These are phyloP conservation scores for Pseudocheirus occidentalis DNA, from an alignment of 2,797 vertebrate species.

Conservation along the genomic window DNA sequence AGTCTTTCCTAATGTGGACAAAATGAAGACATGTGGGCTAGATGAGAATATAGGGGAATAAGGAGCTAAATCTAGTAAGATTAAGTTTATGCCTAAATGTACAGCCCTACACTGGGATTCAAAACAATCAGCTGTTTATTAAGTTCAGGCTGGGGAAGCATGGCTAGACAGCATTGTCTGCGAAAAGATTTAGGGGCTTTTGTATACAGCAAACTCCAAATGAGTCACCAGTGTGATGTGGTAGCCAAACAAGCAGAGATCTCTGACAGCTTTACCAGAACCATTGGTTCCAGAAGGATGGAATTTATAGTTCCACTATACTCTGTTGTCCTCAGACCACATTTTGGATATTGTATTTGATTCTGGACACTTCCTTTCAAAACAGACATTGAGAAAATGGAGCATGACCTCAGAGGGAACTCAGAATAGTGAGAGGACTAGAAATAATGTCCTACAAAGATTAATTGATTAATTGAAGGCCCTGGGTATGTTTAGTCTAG, in stretches of 20 bases:
- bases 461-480: background rate
- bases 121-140: background rate
- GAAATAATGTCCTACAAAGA: background rate
- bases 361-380: background rate
- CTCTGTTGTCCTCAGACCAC: background rate
- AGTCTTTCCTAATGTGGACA: background rate
- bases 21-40: background rate
- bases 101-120: background rate
- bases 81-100: background rate
- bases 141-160: background rate
- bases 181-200: background rate
- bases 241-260: background rate
- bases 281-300: background rate
- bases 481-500: background rate
- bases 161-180: background rate
- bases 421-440: background rate
- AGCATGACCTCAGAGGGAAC: background rate
- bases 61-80: background rate
- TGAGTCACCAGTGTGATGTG: background rate
- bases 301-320: background rate
- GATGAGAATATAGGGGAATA: background rate
- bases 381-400: background rate
- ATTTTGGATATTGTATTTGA: background rate
- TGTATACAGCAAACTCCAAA: background rate
- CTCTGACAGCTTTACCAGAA: background rate